Percentiles rank a stretch among this genome's conserved stretches.
Conservation (phyloP, 2,797 vertebrate genomes). For the Petrocephalus schoutedeni region DNA sequence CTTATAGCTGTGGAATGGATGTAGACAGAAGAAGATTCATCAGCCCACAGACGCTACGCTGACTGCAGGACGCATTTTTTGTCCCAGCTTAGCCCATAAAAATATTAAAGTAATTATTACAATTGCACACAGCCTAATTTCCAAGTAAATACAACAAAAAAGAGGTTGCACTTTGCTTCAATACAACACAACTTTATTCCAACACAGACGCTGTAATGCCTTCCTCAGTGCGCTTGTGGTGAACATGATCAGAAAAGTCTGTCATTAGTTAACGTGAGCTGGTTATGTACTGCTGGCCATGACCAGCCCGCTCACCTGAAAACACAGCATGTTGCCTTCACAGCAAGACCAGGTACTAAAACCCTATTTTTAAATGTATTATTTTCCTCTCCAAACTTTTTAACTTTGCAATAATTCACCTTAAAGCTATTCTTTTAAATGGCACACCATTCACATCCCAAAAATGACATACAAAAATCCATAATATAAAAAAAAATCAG, state of each 20-base stretch:
- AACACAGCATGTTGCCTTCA: neutral
- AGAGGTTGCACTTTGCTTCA: neutral
- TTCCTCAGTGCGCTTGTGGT: neutral
- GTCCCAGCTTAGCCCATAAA: neutral
- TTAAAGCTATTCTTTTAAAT: neutral
- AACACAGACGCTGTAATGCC: too few species aligned
- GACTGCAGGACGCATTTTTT: neutral
- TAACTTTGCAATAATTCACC: neutral
- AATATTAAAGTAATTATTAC: neutral
- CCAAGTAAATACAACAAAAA: neutral
- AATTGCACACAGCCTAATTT: neutral
- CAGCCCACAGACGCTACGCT: neutral
- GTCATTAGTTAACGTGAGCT: neutral
- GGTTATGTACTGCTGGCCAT: neutral
- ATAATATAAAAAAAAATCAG: neutral
- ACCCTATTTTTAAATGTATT: neutral
- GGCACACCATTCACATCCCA: neutral
- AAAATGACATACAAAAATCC: neutral
- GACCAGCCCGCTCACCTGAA: neutral
- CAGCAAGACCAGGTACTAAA: neutral
- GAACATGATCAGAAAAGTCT: neutral
- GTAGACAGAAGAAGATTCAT: neutral
- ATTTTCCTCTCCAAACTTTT: neutral
- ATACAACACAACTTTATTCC: too few species aligned
- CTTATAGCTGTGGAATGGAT: constrained; percentile 72